Base-by-base conservation (phyloP, 2,797 vertebrate genomes). In the Gorsachius magnificus region DNA sequence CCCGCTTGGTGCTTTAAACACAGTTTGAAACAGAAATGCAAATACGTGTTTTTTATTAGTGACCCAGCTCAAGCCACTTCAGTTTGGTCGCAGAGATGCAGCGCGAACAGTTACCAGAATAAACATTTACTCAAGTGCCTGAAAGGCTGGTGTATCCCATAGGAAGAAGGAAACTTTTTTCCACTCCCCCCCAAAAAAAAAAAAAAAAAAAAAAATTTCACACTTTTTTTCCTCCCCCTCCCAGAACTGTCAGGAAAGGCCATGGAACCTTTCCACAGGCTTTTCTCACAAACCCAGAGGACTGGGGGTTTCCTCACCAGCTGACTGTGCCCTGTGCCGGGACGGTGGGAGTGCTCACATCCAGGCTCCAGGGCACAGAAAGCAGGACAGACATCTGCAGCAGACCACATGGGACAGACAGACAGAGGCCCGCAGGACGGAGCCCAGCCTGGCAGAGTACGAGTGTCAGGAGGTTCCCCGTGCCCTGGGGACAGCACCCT, bases 61-160 rank as follows among this genome's bases (percentile, higher is more conserved):
- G 60, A 87, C 87, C 83, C 90, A 66, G 48, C 75, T 92, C 83
- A 84, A 90, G 60, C 20, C 56, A 77, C 70, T 82, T 84, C 58
- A 50, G 46, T 56, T 41, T 58, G 38, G 82, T 69, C 9, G 2
- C 80, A 60, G 80, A 83, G 61, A 57, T 20, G 25, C 69, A 53
- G 78, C 15, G 0, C 14, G 74, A 92, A 36, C 56, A 58, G 25
- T 16, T 68, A 77, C 33, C 58, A 74, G 28, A 86, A 81, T 29
- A 81, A 94, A 54, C n/a, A 16, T 41, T 94, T 76, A 45, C 15
- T 56, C 51, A 48, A 45, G 74, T 35, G 72, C 63, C 48, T 46
- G 50, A 82, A 63, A 93, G 29, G 60, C 57, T 84, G n/a, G n/a
- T 71, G 46, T 57, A 66, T 4, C 18, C 56, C 25, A 31, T 3